These are phyloP conservation scores for Camponotus vicinus DNA, from an alignment of 1,140 invertebrate species.

Conservation along the genomic window DNA sequence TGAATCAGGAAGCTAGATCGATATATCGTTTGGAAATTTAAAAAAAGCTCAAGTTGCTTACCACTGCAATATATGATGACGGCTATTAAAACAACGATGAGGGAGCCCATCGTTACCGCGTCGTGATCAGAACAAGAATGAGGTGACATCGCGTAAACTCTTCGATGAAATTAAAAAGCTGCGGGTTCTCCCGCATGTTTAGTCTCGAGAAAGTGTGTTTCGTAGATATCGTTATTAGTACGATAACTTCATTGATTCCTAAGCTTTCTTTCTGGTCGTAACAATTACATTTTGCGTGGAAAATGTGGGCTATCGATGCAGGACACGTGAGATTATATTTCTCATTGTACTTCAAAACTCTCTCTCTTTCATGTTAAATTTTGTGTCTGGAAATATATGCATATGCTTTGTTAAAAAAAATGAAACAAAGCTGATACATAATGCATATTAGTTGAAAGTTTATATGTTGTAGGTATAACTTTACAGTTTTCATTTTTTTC, in stretches of 20 bases:
- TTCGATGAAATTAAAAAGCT: slow-evolving; percentile 62
- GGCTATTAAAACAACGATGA: slow-evolving; percentile 25
- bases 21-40: slow-evolving; percentile 4
- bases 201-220: slow-evolving; percentile 67
- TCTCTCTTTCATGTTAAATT: slow-evolving; percentile 18
- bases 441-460: not conserved
- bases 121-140: slow-evolving; percentile 61
- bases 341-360: slow-evolving; percentile 31
- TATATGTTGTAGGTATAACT: not conserved
- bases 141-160: slow-evolving; percentile 58
- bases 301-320: slow-evolving; percentile 63
- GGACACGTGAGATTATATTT: slow-evolving; percentile 15
- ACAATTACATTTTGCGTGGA: not conserved
- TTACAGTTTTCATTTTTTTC: not conserved
- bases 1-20: not conserved
- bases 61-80: slow-evolving; percentile 40
- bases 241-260: slow-evolving; percentile 45
- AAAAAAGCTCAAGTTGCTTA: slow-evolving; percentile 51
- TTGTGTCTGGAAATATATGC: not conserved
- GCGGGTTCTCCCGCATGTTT: slow-evolving; percentile 71
- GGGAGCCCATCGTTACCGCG: slow-evolving; percentile 64
- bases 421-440: not conserved
- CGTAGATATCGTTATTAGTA: slow-evolving; percentile 67
- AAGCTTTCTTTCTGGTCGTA: slow-evolving; percentile 39
- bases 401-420: not conserved